Conservation (phyloP, 2,888 invertebrate genomes). For the Prosapia bicincta region DNA sequence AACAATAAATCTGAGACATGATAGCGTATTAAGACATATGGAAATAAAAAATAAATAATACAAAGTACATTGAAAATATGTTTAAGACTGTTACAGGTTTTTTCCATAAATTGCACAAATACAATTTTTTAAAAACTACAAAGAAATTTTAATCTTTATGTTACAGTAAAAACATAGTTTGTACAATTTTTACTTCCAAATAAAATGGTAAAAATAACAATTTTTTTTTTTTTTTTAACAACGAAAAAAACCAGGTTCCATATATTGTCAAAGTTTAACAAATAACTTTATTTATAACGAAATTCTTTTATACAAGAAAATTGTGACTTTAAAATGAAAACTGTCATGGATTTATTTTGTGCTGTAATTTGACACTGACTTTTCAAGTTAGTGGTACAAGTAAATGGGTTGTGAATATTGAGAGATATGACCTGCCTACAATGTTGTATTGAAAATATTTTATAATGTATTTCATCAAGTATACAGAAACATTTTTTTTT, state of each 20-base stretch:
- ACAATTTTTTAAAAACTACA: neutral
- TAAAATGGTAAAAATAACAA: neutral
- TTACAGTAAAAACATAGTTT: neutral
- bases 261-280: neutral
- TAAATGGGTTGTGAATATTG: no score
- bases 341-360: neutral
- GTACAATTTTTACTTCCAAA: neutral
- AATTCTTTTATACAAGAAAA: neutral
- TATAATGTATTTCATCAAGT: no score
- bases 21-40: neutral
- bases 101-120: neutral
- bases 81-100: neutral
- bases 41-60: neutral
- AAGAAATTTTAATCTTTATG: neutral
- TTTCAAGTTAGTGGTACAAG: no score
- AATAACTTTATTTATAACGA: no score
- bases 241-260: neutral
- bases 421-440: no score
- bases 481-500: no score
- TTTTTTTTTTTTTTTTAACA: no score
- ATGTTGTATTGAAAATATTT: no score
- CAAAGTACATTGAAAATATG: neutral
- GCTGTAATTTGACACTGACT: neutral
- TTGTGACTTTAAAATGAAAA: neutral
- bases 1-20: neutral